These are phyloP conservation scores for Drosophila erecta DNA, from an alignment of 1,140 invertebrate species.

Conservation along the genomic window DNA sequence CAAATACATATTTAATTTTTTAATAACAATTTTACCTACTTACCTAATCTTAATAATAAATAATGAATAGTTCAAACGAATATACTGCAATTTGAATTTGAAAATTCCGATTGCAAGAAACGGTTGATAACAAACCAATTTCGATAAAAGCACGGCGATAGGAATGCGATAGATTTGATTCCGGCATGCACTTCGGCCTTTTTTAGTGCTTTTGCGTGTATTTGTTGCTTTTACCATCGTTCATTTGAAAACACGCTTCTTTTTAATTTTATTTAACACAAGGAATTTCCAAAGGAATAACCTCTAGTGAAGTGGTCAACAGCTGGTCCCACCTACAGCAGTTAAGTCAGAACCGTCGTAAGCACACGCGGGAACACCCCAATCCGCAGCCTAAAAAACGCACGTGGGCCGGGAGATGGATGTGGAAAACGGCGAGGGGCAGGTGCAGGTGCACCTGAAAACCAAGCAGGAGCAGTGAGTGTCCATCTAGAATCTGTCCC, in stretches of 20 bases:
- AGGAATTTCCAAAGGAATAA: not conserved
- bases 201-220: not conserved
- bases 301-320: too few species aligned
- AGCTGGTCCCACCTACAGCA: not conserved
- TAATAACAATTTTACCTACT: too few species aligned
- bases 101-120: not conserved
- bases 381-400: not conserved
- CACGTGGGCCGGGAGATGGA: conserved; percentile 67
- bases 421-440: conserved; percentile 84
- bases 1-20: too few species aligned
- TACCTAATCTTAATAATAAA: too few species aligned
- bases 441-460: conserved; percentile 90
- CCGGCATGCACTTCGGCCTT: not conserved
- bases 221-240: conserved; percentile 13
- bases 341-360: not conserved
- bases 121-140: not conserved
- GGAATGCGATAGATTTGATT: not conserved
- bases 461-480: conserved; percentile 93
- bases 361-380: conserved; percentile 14
- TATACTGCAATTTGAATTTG: not conserved
- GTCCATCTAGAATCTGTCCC: conserved; percentile 85
- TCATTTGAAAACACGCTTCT: conserved; percentile 35
- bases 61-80: not conserved
- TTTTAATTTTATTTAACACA: not conserved
- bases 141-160: not conserved